Conservation (phyloP, 2,888 invertebrate species). For the Apamea monoglypha region DNA sequence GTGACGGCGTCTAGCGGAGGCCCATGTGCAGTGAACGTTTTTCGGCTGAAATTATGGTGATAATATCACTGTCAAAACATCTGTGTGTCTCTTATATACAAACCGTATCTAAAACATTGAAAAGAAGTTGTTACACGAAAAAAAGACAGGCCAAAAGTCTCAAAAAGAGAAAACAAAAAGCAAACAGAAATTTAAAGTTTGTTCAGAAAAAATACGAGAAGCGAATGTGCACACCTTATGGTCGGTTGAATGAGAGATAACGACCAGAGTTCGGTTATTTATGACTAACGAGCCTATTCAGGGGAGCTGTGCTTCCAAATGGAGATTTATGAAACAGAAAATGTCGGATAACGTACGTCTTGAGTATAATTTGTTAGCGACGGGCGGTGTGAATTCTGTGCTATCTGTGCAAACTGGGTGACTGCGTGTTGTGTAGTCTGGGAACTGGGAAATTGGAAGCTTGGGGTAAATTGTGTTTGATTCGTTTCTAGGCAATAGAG, state of each 20-base stretch:
- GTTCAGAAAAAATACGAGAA: slow-evolving; percentile 63
- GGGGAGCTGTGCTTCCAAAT: slow-evolving; percentile 82
- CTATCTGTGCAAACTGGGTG: slow-evolving; percentile 59
- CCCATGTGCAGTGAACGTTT: no score
- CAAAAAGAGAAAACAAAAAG: slow-evolving; percentile 60
- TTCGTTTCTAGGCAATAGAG: background rate
- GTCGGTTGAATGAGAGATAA: slow-evolving; percentile 86
- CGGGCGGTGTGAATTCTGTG: slow-evolving; percentile 60
- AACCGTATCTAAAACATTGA: background rate
- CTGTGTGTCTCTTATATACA: no score
- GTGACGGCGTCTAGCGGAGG: no score
- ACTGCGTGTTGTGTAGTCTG: slow-evolving; percentile 30
- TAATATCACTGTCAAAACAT: no score
- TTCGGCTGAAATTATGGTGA: no score
- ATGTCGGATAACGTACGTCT: slow-evolving; percentile 85
- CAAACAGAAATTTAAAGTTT: slow-evolving; percentile 76
- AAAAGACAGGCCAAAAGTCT: slow-evolving; percentile 7
- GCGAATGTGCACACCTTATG: slow-evolving; percentile 75
- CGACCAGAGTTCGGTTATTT: slow-evolving; percentile 89
- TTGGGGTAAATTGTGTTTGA: background rate
- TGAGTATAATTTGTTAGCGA: slow-evolving; percentile 81
- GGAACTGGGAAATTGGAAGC: slow-evolving; percentile 18
- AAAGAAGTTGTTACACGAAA: background rate
- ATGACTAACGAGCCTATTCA: slow-evolving; percentile 90
- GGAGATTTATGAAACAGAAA: slow-evolving; percentile 89